Base-by-base conservation (phyloP, 2,888 invertebrate genomes). In the Callinectes sapidus region DNA sequence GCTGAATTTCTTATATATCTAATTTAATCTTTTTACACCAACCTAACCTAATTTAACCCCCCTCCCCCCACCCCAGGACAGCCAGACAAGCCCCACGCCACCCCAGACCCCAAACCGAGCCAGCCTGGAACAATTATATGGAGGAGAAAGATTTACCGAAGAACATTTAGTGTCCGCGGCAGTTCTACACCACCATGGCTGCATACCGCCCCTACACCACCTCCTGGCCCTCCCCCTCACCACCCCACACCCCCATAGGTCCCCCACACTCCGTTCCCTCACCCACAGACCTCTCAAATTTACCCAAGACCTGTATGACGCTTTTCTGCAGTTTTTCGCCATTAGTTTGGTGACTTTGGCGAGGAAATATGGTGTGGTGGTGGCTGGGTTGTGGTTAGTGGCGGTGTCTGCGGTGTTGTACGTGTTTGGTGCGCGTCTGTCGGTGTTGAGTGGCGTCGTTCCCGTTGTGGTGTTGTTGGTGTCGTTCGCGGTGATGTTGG, bases 121-220 rank as follows among this genome's bases (percentile, higher is more conserved):
- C 54, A 91, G 28, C 28, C 39, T 94, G 55, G 94, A 94, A 86
- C 81, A 94, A 39, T 61, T 90, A 28, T 94, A 94, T 71, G 94
- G 94, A 18, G 94, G 94, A 1, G 94, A 94, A 28, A 81, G 94
- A 18, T 90, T 93, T 81, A 66, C 87, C 3, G 92, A 94, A 71
- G 94, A 94, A 14, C 94, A 94, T 85, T n/a, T 94, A 18, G 54
- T 93, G 0, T 93, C 92, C 10, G 90, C 85, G 5, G 87, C 92
- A 1, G 71, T 93, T 0, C 42, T 93, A 5, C 91, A 93, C 66
- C 91, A 85, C 54, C 88, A 91, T 66, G 92, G 92, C n/a, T 88
- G 89, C 1, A 61, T 93, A 16, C 92, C 92, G 10, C 92, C 92
- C 23, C 61, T 93, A 13, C 92, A 93, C 35, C 88, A 91, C 48